Percentiles rank a stretch among this genome's conserved stretches.
Evolutionary conservation across 2,797 vertebrate genomes (phyloP).

Genomic region (Kryptolebias ocellatus): DNA sequence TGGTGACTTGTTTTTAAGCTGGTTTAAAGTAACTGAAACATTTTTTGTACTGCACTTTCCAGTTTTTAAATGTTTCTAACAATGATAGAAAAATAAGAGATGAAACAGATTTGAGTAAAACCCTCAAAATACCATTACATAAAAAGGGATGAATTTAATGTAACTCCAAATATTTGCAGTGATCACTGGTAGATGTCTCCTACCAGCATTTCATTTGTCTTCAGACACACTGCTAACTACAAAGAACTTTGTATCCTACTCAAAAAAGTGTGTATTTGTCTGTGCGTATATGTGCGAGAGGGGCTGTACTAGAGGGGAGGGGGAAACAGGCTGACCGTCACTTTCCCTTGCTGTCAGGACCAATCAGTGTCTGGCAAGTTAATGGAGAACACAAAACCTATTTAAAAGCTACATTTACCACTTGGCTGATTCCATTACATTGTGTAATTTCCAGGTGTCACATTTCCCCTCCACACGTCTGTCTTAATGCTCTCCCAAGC

Average conservation of each 20-base stretch:
- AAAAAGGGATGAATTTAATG: constrained; percentile 27
- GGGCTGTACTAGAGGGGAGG: constrained; percentile 57
- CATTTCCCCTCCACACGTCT: constrained; percentile 88
- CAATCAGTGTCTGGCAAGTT: constrained; percentile 92
- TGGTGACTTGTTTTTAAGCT: too few species aligned
- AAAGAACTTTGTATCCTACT: constrained; percentile 63
- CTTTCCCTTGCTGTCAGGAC: constrained; percentile 86
- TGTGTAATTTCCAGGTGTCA: constrained; percentile 98
- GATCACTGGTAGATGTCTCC: constrained; percentile 44
- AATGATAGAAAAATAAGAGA: not conserved
- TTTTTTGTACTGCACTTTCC: too few species aligned
- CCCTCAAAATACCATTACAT: constrained; percentile 13
- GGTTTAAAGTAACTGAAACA: too few species aligned
- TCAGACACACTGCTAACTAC: constrained; percentile 58
- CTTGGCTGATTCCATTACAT: constrained; percentile 99
- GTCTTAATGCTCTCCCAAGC: constrained; percentile 85
- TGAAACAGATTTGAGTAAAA: not conserved
- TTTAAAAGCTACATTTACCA: constrained; percentile 99
- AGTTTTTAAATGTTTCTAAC: not conserved
- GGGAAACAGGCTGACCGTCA: constrained; percentile 86
- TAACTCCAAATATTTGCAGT: constrained; percentile 34
- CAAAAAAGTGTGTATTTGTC: constrained; percentile 11
- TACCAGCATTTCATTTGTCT: constrained; percentile 56
- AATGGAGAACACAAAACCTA: constrained; percentile 97
- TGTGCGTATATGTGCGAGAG: constrained; percentile 13